Percentiles rank a stretch among this genome's conserved stretches.
Evolutionary conservation across 2,113 vertebrate species (phyloP).

Genomic region (Phainopepla nitens): DNA sequence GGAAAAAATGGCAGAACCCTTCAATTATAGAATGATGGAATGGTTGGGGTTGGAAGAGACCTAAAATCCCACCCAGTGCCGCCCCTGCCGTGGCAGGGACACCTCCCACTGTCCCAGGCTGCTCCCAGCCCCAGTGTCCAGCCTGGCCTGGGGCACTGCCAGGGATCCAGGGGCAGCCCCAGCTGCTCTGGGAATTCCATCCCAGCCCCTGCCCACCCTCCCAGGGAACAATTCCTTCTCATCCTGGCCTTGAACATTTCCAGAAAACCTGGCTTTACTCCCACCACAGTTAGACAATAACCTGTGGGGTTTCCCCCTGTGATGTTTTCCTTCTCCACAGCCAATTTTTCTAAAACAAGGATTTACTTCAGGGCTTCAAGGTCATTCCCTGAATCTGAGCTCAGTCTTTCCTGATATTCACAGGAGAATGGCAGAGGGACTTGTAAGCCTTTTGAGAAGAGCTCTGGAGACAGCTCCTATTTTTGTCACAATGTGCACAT

Average conservation of each 20-base stretch:
- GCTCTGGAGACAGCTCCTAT: not conserved
- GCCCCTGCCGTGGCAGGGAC: not conserved
- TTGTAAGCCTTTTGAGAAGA: not conserved
- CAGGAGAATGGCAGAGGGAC: not conserved
- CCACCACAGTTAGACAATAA: not conserved
- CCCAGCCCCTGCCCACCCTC: too few relatives aligned
- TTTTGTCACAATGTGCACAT: not conserved
- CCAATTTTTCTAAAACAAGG: not conserved
- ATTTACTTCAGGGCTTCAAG: not conserved
- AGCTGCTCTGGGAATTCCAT: too few relatives aligned
- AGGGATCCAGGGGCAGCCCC: too few relatives aligned
- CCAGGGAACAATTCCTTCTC: not conserved
- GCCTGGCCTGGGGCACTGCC: too few relatives aligned
- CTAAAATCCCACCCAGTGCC: not conserved
- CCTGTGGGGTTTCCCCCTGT: not conserved
- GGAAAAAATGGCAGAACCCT: not conserved
- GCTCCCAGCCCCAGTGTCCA: not conserved
- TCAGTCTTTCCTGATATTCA: not conserved
- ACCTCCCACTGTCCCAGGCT: not conserved
- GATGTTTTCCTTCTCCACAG: not conserved
- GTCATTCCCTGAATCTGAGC: not conserved
- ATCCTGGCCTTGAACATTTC: not conserved
- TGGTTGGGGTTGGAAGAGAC: not conserved
- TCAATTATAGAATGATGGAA: not conserved
- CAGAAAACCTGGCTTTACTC: not conserved